Conservation (phyloP, 2,888 invertebrate genomes). For the Watsonalla cultraria region DNA sequence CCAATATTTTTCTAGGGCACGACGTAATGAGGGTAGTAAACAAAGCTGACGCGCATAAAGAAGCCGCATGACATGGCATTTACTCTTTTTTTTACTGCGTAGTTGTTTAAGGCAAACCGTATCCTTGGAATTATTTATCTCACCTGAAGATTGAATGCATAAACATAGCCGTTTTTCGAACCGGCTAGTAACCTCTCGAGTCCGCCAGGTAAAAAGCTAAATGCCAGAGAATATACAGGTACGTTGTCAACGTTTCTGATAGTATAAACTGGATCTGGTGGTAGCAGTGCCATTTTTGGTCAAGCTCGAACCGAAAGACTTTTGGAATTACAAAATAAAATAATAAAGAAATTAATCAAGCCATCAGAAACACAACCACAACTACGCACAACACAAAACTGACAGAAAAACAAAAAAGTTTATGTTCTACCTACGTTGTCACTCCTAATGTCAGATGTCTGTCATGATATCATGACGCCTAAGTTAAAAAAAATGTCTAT, state of each 20-base stretch:
- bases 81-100: constrained; percentile 26
- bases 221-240: constrained; percentile 84
- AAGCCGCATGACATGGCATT: constrained; percentile 21
- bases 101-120: constrained; percentile 30
- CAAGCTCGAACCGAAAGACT: constrained; percentile 72
- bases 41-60: constrained; percentile 45
- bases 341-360: constrained; percentile 71
- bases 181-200: constrained; percentile 84
- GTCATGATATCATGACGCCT: too few relatives aligned
- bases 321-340: constrained; percentile 66
- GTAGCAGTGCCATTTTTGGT: constrained; percentile 83
- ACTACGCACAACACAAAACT: constrained; percentile 79
- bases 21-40: constrained; percentile 62
- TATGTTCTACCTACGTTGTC: constrained; percentile 4
- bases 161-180: constrained; percentile 85
- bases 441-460: too few relatives aligned
- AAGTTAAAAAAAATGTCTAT: too few relatives aligned
- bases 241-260: constrained; percentile 84
- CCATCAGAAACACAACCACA: constrained; percentile 74
- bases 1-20: constrained; percentile 58
- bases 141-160: constrained; percentile 90
- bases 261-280: constrained; percentile 87
- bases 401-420: constrained; percentile 66
- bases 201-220: constrained; percentile 79
- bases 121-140: constrained; percentile 49